Evolutionary conservation across 2,888 invertebrate genomes (phyloP).

Genomic region (Omphaloscelis lunosa): DNA sequence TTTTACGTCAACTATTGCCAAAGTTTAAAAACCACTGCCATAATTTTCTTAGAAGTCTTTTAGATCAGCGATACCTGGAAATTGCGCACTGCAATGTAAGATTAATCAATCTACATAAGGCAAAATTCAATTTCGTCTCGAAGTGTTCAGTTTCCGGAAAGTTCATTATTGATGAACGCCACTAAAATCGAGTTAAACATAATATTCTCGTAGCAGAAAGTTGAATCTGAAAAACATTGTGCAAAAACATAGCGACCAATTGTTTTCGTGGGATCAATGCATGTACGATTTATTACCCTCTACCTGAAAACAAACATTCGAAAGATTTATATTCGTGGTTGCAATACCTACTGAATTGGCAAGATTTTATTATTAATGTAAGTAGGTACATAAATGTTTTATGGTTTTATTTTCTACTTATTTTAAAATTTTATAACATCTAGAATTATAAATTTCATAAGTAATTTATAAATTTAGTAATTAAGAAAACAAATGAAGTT

Average conservation of each 20-base stretch:
- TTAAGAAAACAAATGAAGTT: not conserved
- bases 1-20: slow-evolving; percentile 18
- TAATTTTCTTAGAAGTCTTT: slow-evolving; percentile 22
- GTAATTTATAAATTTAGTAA: too few relatives aligned
- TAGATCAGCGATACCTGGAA: slow-evolving; percentile 14
- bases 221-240: not conserved
- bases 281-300: slow-evolving; percentile 32
- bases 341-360: not conserved
- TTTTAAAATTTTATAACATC: not conserved
- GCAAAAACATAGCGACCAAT: not conserved
- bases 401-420: not conserved
- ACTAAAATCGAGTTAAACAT: not conserved
- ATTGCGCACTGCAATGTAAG: slow-evolving; percentile 1
- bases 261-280: slow-evolving; percentile 21
- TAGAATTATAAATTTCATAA: too few relatives aligned
- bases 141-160: slow-evolving; percentile 2
- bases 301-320: slow-evolving; percentile 24
- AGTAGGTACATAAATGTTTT: not conserved
- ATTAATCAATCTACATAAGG: slow-evolving; percentile 14
- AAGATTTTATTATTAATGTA: not conserved
- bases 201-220: not conserved
- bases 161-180: slow-evolving; percentile 17
- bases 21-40: slow-evolving; percentile 9
- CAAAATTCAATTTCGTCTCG: slow-evolving; percentile 1
- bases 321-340: slow-evolving; percentile 27